These are phyloP conservation scores for Trichoplax adhaerens DNA, from an alignment of 37 sponge, comb jelly and placozoan species.

Conservation along the genomic window DNA sequence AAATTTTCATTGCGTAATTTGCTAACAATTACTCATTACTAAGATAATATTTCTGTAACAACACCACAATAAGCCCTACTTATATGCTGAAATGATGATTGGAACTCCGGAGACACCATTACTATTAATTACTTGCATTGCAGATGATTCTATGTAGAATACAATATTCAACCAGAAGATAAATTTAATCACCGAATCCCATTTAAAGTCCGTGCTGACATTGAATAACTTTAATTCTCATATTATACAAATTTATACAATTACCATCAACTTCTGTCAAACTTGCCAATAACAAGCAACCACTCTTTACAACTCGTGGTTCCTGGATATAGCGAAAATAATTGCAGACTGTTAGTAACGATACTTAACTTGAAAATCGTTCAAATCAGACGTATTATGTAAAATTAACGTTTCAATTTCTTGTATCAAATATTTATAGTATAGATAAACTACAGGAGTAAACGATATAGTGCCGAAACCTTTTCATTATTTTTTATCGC, in stretches of 20 bases:
- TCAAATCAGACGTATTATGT: too few species aligned
- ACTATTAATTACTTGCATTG: conserved; percentile 3
- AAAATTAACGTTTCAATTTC: too few species aligned
- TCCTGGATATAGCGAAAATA: conserved; percentile 14
- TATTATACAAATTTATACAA: conserved; percentile 6
- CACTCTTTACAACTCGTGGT: conserved; percentile 28
- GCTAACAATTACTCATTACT: background rate
- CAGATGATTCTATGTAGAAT: background rate
- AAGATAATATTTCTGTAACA: background rate
- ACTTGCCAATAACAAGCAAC: conserved; percentile 25
- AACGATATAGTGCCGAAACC: conserved; percentile 2
- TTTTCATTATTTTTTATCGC: conserved; percentile 6
- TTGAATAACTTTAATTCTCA: conserved; percentile 7
- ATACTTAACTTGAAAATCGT: too few species aligned
- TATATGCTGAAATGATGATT: conserved; percentile 20
- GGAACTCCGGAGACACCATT: conserved; percentile 12
- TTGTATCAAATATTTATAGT: too few species aligned
- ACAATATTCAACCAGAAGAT: background rate
- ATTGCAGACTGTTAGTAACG: background rate
- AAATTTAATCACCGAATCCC: background rate
- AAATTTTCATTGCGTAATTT: too few species aligned
- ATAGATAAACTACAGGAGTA: too few species aligned
- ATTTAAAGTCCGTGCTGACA: conserved; percentile 4
- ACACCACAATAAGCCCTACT: conserved; percentile 9
- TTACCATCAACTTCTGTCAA: conserved; percentile 29